A percentile compares a stretch with the other conserved stretches of the same genome.
phyloP scores from a whole-genome alignment of 2,113 vertebrate species.

The Pandion haliaetus region DNA sequence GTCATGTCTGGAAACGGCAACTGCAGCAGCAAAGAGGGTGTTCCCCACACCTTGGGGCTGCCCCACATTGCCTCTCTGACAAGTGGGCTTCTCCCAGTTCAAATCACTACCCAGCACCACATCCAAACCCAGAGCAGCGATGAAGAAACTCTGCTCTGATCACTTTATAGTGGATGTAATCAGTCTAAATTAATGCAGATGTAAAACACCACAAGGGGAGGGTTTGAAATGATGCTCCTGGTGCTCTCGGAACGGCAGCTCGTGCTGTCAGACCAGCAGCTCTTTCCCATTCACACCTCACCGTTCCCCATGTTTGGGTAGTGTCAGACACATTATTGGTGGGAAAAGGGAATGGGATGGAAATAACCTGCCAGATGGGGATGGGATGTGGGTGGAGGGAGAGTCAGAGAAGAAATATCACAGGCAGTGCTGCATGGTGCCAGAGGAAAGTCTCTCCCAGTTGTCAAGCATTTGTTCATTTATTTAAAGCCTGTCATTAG shows the following conservation, averaged over 20 bases:
- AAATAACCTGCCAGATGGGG: conserved; percentile 38
- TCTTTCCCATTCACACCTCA: background rate
- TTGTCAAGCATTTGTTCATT: background rate
- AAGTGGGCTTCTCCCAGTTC: background rate
- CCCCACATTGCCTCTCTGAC: fast-evolving
- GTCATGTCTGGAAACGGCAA: background rate
- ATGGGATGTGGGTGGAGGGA: background rate
- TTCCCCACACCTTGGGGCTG: fast-evolving
- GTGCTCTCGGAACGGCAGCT: background rate
- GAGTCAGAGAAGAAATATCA: background rate
- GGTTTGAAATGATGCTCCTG: background rate
- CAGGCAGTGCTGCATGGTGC: background rate
- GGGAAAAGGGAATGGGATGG: background rate
- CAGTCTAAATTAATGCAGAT: background rate
- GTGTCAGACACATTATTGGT: background rate
- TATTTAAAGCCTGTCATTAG: conserved; percentile 5
- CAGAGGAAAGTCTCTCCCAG: background rate
- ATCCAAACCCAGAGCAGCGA: background rate
- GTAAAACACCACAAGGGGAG: background rate
- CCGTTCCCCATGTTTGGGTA: background rate
- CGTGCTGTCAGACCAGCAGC: background rate
- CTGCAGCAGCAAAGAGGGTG: background rate
- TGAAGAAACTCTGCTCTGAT: background rate
- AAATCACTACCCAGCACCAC: background rate
- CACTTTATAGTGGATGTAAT: background rate